Conservation (phyloP, 2,113 vertebrate species). For the Alligator sinensis region DNA sequence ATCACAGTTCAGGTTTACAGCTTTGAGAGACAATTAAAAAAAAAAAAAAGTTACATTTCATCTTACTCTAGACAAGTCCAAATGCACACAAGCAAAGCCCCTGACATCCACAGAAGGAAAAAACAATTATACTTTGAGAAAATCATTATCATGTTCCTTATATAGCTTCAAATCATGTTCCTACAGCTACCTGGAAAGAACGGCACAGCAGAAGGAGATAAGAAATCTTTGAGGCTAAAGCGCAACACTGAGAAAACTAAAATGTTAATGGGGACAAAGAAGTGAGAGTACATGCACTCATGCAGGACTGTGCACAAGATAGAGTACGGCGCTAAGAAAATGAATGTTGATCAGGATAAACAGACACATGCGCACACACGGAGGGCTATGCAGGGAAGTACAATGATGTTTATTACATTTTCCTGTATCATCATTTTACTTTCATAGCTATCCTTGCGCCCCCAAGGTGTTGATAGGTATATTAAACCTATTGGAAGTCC, state of each 20-base stretch:
- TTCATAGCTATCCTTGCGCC: neutral
- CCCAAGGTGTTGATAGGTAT: neutral
- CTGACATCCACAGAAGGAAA: neutral
- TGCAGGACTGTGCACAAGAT: too few species aligned
- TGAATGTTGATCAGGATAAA: too few species aligned
- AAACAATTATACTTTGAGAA: neutral
- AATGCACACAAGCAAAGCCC: conserved; percentile 41
- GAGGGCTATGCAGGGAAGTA: neutral
- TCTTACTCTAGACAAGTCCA: conserved; percentile 22
- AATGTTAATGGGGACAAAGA: neutral
- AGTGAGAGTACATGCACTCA: neutral
- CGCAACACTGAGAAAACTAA: neutral
- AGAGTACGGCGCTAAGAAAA: too few species aligned
- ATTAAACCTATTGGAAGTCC: neutral
- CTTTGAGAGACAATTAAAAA: neutral
- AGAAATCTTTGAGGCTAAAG: conserved; percentile 27
- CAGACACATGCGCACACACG: neutral
- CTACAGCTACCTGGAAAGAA: conserved; percentile 47
- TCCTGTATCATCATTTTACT: neutral
- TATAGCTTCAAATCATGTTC: conserved; percentile 47
- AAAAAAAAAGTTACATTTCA: conserved; percentile 21
- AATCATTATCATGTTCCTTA: conserved; percentile 29
- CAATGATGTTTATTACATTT: neutral
- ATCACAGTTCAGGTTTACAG: neutral
- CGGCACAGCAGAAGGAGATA: conserved; percentile 27